Evolutionary conservation across 2,888 invertebrate genomes (phyloP).

Genomic region (Phortica magna): DNA sequence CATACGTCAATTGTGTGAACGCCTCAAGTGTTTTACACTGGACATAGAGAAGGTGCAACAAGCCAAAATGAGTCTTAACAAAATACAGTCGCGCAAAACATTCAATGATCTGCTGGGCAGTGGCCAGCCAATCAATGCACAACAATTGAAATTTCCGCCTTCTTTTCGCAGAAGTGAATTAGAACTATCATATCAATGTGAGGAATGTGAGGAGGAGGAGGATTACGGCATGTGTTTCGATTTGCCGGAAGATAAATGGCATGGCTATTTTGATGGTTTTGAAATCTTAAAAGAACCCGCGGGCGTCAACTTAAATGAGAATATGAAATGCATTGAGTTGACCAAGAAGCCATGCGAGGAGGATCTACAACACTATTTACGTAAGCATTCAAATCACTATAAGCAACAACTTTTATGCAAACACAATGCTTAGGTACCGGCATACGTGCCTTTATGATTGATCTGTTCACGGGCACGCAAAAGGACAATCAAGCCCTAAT

Average conservation of each 20-base stretch:
- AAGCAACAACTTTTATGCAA: background rate
- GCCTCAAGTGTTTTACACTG: slow-evolving; percentile 56
- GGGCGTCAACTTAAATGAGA: slow-evolving; percentile 51
- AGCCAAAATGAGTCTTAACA: slow-evolving; percentile 60
- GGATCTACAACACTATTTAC: slow-evolving; percentile 50
- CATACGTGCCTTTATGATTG: slow-evolving; percentile 66
- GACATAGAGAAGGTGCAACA: slow-evolving; percentile 60
- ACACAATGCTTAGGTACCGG: slow-evolving; percentile 53
- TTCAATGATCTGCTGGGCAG: slow-evolving; percentile 54
- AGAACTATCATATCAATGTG: too few relatives aligned
- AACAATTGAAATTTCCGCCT: too few relatives aligned
- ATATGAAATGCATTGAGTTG: slow-evolving; percentile 66
- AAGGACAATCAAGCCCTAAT: slow-evolving; percentile 61
- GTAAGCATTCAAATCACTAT: slow-evolving; percentile 50
- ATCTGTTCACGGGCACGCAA: slow-evolving; percentile 65
- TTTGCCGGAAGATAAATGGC: slow-evolving; percentile 61
- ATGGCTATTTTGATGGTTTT: slow-evolving; percentile 63
- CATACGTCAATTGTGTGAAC: slow-evolving; percentile 53
- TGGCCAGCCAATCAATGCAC: background rate
- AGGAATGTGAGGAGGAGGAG: slow-evolving; percentile 42
- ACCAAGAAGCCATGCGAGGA: slow-evolving; percentile 38
- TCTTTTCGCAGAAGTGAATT: too few relatives aligned
- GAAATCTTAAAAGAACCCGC: slow-evolving; percentile 55
- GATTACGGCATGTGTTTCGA: slow-evolving; percentile 50
- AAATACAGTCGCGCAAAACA: slow-evolving; percentile 57